Base-by-base conservation (phyloP, 1,140 invertebrate species). In the Vollenhovia emeryi region DNA sequence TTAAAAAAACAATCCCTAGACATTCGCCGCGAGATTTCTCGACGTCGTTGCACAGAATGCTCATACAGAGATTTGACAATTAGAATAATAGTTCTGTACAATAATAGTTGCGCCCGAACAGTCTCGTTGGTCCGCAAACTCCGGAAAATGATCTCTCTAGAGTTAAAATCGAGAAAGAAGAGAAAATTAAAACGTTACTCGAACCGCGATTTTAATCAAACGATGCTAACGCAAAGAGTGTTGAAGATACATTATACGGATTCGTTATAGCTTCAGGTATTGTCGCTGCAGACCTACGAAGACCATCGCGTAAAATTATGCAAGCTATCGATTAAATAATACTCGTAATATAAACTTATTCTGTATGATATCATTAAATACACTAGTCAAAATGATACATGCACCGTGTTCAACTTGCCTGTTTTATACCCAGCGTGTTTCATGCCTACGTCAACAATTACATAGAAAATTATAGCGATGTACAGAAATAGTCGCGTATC, bases 341-440 rank as follows among this genome's bases (percentile, higher is more conserved):
- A 90, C 80, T 89, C 85, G 52, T 88, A 90, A 88, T 89, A 87
- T 89, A 85, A 92, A 89, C 69, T 90, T 92, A 84, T 92, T 76
- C 86, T 92, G 91, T 93, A 92, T 91, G 43, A 92, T 92, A 93
- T 91, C 88, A 90, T 90, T 92, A 92, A 90, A 87, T 91, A 92
- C 73, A 92, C 92, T 93, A 93, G 92, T 93, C 92, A 93, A 92
- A 92, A 92, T 68, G 36, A 69, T 13, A 69, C 21, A 27, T 45
- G 15, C 55, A n/a, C 11, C 43, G n/a, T 80, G 48, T 68, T 84
- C 76, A 27, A 13, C 43, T 84, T 62, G 55, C 24, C 30, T 33
- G n/a, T 52, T 33, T 79, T 68, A n/a, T 68, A 40, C 27, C 21
- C 18, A n/a, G 55, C 24, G 18, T 50, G 13, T 66, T 66, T 78